phyloP scores from a whole-genome alignment of 2,113 vertebrate genomes.

The Oreotragus oreotragus region DNA sequence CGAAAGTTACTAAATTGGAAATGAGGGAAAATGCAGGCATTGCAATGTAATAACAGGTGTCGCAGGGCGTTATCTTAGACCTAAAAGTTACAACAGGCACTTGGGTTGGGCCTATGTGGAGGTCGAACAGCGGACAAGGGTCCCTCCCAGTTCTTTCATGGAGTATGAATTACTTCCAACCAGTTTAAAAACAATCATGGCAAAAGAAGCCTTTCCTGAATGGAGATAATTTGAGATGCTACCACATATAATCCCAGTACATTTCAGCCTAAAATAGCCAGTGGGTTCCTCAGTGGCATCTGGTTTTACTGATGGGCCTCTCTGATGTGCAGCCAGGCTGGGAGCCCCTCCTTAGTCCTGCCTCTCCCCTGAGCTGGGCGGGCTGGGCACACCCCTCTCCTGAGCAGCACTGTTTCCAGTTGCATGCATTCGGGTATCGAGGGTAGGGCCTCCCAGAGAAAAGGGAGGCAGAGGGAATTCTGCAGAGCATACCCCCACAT shows the following conservation, averaged over 20 bases:
- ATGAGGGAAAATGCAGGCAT: neutral
- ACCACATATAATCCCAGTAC: neutral
- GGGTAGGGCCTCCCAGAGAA: neutral
- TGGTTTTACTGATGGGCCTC: neutral
- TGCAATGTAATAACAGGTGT: accelerated
- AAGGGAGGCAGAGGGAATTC: neutral
- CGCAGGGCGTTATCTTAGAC: accelerated
- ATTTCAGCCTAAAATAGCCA: neutral
- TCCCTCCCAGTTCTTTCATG: neutral
- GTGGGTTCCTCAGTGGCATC: neutral
- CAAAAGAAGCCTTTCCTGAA: neutral
- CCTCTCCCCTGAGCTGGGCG: too few species aligned
- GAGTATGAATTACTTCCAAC: neutral
- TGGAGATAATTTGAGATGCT: neutral
- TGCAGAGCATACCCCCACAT: accelerated
- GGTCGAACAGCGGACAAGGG: accelerated
- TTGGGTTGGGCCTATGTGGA: accelerated
- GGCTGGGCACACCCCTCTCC: neutral
- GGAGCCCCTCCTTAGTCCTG: neutral
- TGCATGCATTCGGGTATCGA: accelerated
- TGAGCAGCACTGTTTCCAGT: neutral
- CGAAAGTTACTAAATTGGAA: too few species aligned
- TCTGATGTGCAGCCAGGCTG: neutral
- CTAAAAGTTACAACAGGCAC: neutral
- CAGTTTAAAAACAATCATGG: neutral